These are phyloP conservation scores for Megaleporinus macrocephalus DNA, from an alignment of 2,113 vertebrate genomes.

Conservation along the genomic window DNA sequence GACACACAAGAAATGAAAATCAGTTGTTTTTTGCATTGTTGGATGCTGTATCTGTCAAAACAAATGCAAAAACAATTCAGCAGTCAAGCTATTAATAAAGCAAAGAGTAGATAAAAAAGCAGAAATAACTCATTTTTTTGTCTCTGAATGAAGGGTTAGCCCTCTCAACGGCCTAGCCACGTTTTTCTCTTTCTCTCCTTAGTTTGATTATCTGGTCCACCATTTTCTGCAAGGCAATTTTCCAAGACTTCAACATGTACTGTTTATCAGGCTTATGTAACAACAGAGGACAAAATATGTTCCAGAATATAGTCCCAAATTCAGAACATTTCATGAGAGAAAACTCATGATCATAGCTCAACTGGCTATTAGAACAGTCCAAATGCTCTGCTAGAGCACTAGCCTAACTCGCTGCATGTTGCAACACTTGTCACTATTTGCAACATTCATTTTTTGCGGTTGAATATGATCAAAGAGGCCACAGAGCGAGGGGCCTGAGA, in stretches of 20 bases:
- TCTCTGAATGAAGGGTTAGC: not conserved
- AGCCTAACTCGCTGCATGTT: not conserved
- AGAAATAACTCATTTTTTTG: too few relatives aligned
- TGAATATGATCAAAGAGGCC: slow-evolving; percentile 45
- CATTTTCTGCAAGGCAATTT: not conserved
- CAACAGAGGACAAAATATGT: slow-evolving; percentile 1
- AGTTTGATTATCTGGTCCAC: not conserved
- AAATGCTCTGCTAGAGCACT: slow-evolving; percentile 1
- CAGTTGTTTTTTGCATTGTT: too few relatives aligned
- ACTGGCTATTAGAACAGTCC: slow-evolving; percentile 7
- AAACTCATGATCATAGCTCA: not conserved
- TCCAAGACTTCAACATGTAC: slow-evolving; percentile 1
- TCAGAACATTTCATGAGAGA: not conserved
- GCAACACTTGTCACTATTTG: slow-evolving; percentile 1
- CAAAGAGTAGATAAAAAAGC: too few relatives aligned
- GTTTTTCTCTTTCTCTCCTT: not conserved
- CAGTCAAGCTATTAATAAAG: too few relatives aligned
- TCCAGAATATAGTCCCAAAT: not conserved
- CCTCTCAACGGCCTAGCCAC: not conserved
- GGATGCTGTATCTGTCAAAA: too few relatives aligned
- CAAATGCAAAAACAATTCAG: too few relatives aligned
- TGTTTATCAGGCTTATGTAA: slow-evolving; percentile 27
- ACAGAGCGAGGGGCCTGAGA: slow-evolving; percentile 19
- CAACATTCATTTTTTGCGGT: slow-evolving; percentile 22
- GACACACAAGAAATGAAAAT: too few relatives aligned